phyloP scores from a whole-genome alignment of 1,140 invertebrate species.

The Hydropsyche tenuis region DNA sequence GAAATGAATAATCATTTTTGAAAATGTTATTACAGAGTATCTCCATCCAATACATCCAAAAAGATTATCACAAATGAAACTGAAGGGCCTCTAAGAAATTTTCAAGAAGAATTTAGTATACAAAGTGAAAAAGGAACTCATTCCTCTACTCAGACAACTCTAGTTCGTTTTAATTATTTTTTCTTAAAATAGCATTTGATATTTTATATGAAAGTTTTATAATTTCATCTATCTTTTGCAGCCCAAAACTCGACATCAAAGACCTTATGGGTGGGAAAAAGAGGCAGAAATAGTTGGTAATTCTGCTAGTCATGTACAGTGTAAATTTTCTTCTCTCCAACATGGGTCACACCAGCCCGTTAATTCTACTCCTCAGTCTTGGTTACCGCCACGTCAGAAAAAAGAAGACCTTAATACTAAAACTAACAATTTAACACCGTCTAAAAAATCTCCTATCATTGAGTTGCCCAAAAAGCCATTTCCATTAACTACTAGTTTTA shows the following conservation, averaged over 20 bases:
- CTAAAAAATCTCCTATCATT: conserved; percentile 58
- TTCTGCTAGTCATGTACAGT: conserved; percentile 58
- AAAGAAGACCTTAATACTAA: conserved; percentile 29
- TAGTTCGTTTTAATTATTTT: conserved; percentile 65
- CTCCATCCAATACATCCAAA: conserved; percentile 67
- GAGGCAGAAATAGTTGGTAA: conserved; percentile 50
- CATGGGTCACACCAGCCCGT: conserved; percentile 61
- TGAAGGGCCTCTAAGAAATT: conserved; percentile 61
- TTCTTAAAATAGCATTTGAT: too few relatives aligned
- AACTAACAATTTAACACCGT: conserved; percentile 49
- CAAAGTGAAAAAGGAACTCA: conserved; percentile 47
- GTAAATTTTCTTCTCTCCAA: conserved; percentile 72
- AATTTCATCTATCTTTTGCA: conserved; percentile 53
- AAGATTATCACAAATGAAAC: conserved; percentile 57
- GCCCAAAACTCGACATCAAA: conserved; percentile 76
- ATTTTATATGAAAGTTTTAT: neutral
- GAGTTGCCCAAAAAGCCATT: conserved; percentile 57
- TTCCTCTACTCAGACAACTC: conserved; percentile 72
- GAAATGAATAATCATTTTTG: conserved; percentile 27
- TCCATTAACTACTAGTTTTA: conserved; percentile 56
- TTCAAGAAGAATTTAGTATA: conserved; percentile 53
- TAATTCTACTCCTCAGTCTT: conserved; percentile 52
- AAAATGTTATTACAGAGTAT: conserved; percentile 67
- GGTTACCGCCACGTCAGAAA: conserved; percentile 58
- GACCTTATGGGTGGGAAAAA: conserved; percentile 77